Base-by-base conservation (phyloP, 2,888 invertebrate species). In the Pollenia griseotomentosa region DNA sequence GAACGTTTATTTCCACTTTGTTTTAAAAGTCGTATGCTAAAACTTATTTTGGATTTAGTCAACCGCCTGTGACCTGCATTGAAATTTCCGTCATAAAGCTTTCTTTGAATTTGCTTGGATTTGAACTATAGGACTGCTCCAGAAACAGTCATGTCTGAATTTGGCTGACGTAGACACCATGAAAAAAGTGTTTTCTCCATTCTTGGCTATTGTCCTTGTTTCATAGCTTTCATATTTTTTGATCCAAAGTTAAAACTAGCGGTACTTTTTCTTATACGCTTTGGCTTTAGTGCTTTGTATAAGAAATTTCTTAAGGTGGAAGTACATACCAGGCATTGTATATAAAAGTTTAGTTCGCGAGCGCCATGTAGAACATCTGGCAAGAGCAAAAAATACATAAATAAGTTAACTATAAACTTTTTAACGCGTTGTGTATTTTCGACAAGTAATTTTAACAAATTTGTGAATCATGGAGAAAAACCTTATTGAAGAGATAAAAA, bases 1-100 rank as follows among this genome's bases (percentile, higher is more conserved):
- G 14, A 82, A 14, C 68, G 53, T 19, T 82, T 82, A n/a, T 74
- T 42, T 57, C 59, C 66, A 48, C 59, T 68, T 55, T 74, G 66
- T 40, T 66, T 73, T 16, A 73, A 33, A 55, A 63, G 73, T 1
- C 73, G 63, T 46, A 65, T 73, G n/a, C 61, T 46, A 79, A 59
- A 68, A 12, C 51, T 3, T 40, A 51, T 79, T 63, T 63, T 63
- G 23, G 53, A 70, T 70, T 51, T 70, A 23, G 70, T 8, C 70
- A 53, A 40, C 53, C 70, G 51, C 9, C 70, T 14, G n/a, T 53
- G 40, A 9, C 70, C 53, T 14, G 33, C n/a, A 11, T 51, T 51
- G 40, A 53, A 70, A 48, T 40, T n/a, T 40, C 70, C 53, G 42
- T 16, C n/a, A 53, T 53, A 57, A 53, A 71, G 9, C n/a, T 44